Base-by-base conservation (phyloP, 2,888 invertebrate genomes). In the Chloroclystis v-ata region DNA sequence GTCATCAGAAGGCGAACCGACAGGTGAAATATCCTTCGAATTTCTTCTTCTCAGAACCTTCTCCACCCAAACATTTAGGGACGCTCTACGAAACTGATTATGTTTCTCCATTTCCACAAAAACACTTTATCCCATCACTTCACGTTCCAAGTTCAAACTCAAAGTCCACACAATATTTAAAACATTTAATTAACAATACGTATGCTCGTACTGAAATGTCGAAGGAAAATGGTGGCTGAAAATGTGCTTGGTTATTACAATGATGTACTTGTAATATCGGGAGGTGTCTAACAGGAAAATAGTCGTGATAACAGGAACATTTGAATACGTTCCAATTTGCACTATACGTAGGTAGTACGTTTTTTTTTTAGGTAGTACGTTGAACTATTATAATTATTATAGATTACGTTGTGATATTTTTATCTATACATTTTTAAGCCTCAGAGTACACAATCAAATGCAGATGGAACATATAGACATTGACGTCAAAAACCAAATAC, bases 221-320 rank as follows among this genome's bases (percentile, higher is more conserved):
- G 69, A 60, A 75, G 82, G 84, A 82, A 83, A 86, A 85, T 86
- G 83, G 68, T 86, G 81, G 68, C 58, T 68, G 74, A 73, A 76
- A 76, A 77, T n/a, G n/a, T n/a, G n/a, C 66, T 69, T 60, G n/a
- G n/a, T n/a, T 46, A 42, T 61, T 55, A 54, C 59, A 59, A 51
- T 64, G 12, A 64, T 57, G 64, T 65, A 64, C 63, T 48, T 67
- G 72, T 69, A 78, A 79, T 82, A 81, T 69, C 67, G 69, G 57
- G 57, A 64, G 64, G 58, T 59, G 62, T 65, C 62, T 62, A 75
- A 63, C 75, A 78, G 82, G 81, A 81, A 82, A 84, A 82, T 74
- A 71, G 67, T 62, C 67, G 58, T 73, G 81, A 81, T 81, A 78
- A 75, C 66, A 63, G 73, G 70, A 68, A 57, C 58, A 72, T 71